Percentiles rank a stretch among this genome's conserved stretches.
These are phyloP conservation scores for Galbula dea DNA, from an alignment of 2,113 vertebrate species.

Conservation along the genomic window DNA sequence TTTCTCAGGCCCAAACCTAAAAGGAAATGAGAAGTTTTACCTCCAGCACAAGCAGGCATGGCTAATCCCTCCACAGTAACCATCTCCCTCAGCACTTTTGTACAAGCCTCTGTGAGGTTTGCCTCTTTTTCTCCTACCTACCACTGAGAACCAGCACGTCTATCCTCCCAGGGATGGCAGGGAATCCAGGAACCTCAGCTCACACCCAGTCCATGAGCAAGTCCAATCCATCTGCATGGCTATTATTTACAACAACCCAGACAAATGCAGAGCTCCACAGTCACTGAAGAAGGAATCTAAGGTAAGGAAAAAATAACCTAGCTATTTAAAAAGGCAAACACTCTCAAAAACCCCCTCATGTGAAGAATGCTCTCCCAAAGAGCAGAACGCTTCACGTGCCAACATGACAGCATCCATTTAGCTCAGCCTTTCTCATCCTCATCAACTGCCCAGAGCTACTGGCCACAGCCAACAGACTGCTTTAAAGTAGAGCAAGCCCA, in stretches of 20 bases:
- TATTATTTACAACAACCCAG: neutral
- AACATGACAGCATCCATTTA: neutral
- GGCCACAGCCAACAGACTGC: constrained; percentile 30
- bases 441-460: constrained; percentile 27
- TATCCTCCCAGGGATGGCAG: neutral
- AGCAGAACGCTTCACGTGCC: neutral
- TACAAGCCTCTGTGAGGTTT: neutral
- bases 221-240: neutral
- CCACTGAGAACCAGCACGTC: neutral
- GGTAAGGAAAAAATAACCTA: constrained; percentile 32
- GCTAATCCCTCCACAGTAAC: neutral
- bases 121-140: neutral
- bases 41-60: neutral
- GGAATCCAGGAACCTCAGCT: constrained; percentile 13
- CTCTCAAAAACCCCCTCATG: neutral
- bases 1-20: neutral
- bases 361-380: constrained; percentile 16
- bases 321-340: constrained; percentile 36
- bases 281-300: neutral
- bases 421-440: neutral
- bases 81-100: neutral
- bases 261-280: neutral
- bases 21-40: neutral
- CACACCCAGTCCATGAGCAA: neutral
- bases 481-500: constrained; percentile 36